Conservation (phyloP, 2,888 invertebrate genomes). For the Synanthedon tipuliformis region DNA sequence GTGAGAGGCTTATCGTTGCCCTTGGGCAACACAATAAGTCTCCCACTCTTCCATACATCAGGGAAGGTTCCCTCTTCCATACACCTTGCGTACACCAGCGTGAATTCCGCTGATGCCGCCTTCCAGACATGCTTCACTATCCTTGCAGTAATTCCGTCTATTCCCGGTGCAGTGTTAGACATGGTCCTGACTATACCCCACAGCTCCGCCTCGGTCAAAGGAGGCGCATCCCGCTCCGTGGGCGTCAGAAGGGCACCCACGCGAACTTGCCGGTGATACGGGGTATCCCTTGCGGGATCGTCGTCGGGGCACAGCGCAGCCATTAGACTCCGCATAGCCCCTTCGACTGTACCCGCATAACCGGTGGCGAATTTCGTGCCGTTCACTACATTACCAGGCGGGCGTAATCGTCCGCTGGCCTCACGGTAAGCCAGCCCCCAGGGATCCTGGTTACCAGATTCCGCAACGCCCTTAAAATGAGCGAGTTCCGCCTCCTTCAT, state of each 20-base stretch:
- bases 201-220: too few relatives aligned
- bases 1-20: constrained; percentile 5
- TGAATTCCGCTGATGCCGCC: not conserved
- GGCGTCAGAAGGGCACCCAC: too few relatives aligned
- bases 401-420: constrained; percentile 7
- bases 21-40: constrained; percentile 5
- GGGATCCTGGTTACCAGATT: constrained; percentile 8
- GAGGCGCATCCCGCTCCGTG: too few relatives aligned
- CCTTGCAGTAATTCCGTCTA: too few relatives aligned
- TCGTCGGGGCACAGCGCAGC: too few relatives aligned
- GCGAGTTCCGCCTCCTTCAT: constrained; percentile 5
- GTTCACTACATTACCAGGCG: not conserved
- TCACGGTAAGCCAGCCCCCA: constrained; percentile 13
- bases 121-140: not conserved
- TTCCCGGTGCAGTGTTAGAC: too few relatives aligned
- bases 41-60: constrained; percentile 6
- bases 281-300: too few relatives aligned
- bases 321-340: too few relatives aligned
- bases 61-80: constrained; percentile 1
- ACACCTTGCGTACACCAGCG: not conserved
- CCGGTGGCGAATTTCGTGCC: too few relatives aligned
- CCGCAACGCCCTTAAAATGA: constrained; percentile 3
- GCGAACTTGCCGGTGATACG: too few relatives aligned
- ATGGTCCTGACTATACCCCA: too few relatives aligned
- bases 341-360: too few relatives aligned